Evolutionary conservation across 2,113 vertebrate species (phyloP).

Genomic region (Pomatostomus ruficeps): DNA sequence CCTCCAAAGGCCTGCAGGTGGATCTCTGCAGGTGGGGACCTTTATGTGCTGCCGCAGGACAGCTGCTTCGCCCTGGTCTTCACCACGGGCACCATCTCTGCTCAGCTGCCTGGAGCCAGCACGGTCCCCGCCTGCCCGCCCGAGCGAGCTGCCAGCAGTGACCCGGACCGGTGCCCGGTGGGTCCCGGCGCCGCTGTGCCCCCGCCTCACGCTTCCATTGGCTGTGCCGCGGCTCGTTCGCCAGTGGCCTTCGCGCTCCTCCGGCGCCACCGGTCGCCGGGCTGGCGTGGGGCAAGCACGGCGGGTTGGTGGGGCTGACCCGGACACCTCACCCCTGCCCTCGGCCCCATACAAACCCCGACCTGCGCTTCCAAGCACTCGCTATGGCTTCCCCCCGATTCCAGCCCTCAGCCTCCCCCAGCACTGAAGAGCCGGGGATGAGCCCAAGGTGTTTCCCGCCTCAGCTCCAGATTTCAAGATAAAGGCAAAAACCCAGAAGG

Average conservation of each 20-base stretch:
- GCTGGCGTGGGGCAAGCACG: neutral
- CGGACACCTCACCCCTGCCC: rapidly evolving
- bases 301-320: neutral
- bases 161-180: neutral
- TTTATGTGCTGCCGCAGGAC: neutral
- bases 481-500: neutral
- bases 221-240: rapidly evolving
- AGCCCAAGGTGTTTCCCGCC: neutral
- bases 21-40: neutral
- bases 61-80: neutral
- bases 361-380: neutral
- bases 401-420: neutral
- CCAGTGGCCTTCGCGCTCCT: neutral
- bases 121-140: neutral
- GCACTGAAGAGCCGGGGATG: neutral
- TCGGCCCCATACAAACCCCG: rapidly evolving
- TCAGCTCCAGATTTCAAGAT: neutral
- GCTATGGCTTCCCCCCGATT: neutral
- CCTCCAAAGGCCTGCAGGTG: neutral
- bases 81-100: neutral
- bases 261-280: neutral
- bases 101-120: neutral
- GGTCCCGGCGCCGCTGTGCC: neutral
- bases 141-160: neutral
- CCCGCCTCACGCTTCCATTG: neutral